These are phyloP conservation scores for Asteroscopus sphinx DNA, from an alignment of 2,888 invertebrate genomes.

Conservation along the genomic window DNA sequence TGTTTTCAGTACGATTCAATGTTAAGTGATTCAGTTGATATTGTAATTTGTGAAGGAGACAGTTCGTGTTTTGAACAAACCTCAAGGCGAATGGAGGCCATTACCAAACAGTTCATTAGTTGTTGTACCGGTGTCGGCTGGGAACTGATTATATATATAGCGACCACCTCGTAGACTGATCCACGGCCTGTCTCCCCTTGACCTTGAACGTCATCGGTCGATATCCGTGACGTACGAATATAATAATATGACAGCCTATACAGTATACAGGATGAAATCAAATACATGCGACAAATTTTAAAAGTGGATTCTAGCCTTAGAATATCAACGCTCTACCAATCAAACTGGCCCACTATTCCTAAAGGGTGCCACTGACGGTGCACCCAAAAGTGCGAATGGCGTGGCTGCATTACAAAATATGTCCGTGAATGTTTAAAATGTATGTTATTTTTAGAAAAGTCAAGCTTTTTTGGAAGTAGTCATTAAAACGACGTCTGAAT, in stretches of 20 bases:
- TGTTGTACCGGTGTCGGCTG: constrained; percentile 56
- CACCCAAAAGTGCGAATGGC: too few species aligned
- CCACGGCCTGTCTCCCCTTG: constrained; percentile 71
- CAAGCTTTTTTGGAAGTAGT: too few species aligned
- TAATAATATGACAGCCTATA: constrained; percentile 54
- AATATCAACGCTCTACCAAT: too few species aligned
- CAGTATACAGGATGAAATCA: too few species aligned
- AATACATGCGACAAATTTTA: too few species aligned
- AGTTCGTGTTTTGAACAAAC: constrained; percentile 50
- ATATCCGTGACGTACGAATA: constrained; percentile 75
- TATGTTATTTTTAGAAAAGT: too few species aligned
- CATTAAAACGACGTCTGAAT: too few species aligned
- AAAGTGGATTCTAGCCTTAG: too few species aligned
- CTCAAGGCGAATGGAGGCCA: constrained; percentile 61
- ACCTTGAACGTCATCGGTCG: constrained; percentile 82
- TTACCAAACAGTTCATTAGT: constrained; percentile 65
- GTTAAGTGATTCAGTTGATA: constrained; percentile 42
- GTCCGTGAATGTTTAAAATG: too few species aligned
- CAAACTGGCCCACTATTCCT: too few species aligned
- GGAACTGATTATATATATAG: constrained; percentile 62
- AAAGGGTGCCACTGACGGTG: too few species aligned
- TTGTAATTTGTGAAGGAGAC: constrained; percentile 42
- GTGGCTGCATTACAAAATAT: too few species aligned
- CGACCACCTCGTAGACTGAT: constrained; percentile 64
- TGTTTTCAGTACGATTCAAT: constrained; percentile 54